Conservation (phyloP, 2,888 invertebrate species). For the Hirtodrosophila alboralis region DNA sequence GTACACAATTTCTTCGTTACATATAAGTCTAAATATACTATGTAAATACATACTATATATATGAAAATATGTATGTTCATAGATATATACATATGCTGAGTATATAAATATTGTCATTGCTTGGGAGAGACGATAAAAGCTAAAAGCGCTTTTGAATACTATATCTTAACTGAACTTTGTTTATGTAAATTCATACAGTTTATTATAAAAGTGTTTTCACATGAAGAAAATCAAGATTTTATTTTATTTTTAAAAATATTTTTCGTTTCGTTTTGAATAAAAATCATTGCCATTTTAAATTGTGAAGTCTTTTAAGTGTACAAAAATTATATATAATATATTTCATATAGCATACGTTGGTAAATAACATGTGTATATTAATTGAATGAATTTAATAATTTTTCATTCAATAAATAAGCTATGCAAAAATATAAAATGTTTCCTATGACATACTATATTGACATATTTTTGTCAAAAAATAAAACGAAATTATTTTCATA, state of each 20-base stretch:
- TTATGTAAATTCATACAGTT: slow-evolving; percentile 27
- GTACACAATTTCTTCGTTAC: slow-evolving; percentile 15
- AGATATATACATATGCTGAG: slow-evolving; percentile 5
- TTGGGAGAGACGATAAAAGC: slow-evolving; percentile 18
- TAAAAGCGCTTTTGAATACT: slow-evolving; percentile 9
- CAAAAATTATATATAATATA: too few species aligned
- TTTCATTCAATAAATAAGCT: too few species aligned
- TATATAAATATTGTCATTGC: slow-evolving; percentile 23
- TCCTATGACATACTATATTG: too few species aligned
- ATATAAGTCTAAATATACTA: slow-evolving; percentile 6
- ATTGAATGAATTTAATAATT: too few species aligned
- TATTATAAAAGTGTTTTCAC: slow-evolving; percentile 8
- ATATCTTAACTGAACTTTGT: slow-evolving; percentile 8
- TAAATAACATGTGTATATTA: too few species aligned
- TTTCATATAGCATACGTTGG: too few species aligned
- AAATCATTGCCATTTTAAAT: too few species aligned
- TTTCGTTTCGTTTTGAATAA: neutral
- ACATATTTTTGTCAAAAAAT: too few species aligned
- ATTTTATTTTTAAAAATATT: neutral
- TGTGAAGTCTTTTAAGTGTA: too few species aligned
- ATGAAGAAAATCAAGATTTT: neutral
- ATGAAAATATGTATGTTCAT: too few species aligned
- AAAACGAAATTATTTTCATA: neutral
- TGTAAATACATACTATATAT: slow-evolving; percentile 7
- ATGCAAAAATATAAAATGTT: too few species aligned